Percentiles rank a stretch among this genome's conserved stretches.
Conservation (phyloP, 2,113 vertebrate species). For the Carassius carassius region DNA sequence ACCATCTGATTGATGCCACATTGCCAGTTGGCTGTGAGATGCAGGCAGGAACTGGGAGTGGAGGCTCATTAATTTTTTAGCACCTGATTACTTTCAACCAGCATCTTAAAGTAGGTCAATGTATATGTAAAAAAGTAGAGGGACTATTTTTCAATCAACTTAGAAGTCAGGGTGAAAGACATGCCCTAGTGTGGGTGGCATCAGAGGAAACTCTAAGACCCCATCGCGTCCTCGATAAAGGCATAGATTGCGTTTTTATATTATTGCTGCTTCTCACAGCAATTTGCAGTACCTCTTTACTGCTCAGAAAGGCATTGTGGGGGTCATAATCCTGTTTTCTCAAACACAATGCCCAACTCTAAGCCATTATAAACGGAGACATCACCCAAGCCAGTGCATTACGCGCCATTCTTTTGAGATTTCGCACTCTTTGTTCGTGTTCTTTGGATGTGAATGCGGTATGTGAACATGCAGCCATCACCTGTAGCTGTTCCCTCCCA, state of each 20-base stretch:
- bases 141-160: constrained; percentile 66
- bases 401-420: constrained; percentile 39
- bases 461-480: constrained; percentile 45
- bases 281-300: constrained; percentile 42
- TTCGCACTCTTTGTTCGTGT: constrained; percentile 38
- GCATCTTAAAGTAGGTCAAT: constrained; percentile 82
- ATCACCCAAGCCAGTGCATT: constrained; percentile 50
- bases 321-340: constrained; percentile 34
- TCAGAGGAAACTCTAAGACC: constrained; percentile 54
- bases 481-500: constrained; percentile 35
- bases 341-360: constrained; percentile 39
- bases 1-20: constrained; percentile 77
- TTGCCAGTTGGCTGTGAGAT: constrained; percentile 81
- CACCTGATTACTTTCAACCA: constrained; percentile 80
- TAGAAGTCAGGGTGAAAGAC: constrained; percentile 51
- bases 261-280: constrained; percentile 29
- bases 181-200: constrained; percentile 69
- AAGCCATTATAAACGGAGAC: constrained; percentile 32
- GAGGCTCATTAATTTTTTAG: constrained; percentile 81
- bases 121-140: constrained; percentile 78
- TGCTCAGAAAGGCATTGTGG: constrained; percentile 8
- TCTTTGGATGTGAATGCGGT: constrained; percentile 38
- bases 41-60: constrained; percentile 79
- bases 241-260: not conserved
- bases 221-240: constrained; percentile 54